These are phyloP conservation scores for Puffinus mauretanicus DNA, from an alignment of 2,113 vertebrate species.

Conservation along the genomic window DNA sequence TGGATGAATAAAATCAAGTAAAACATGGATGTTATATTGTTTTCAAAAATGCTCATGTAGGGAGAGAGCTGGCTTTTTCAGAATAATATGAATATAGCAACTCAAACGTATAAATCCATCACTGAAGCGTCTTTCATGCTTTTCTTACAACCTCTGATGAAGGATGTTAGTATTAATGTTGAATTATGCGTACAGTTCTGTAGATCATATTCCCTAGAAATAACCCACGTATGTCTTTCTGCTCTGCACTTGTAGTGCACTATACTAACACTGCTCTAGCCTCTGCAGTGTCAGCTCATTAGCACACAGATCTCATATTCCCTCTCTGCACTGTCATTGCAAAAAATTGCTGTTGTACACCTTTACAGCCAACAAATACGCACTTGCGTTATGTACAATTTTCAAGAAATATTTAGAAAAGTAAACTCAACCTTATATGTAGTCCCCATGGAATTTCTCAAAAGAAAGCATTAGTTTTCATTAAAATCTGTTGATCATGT, in stretches of 20 bases:
- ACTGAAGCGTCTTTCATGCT: background rate
- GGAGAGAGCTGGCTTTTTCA: background rate
- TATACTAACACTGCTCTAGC: constrained; percentile 82
- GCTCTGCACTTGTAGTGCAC: constrained; percentile 81
- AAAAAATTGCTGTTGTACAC: constrained; percentile 88
- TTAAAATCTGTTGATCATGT: constrained; percentile 78
- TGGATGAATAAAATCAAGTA: background rate
- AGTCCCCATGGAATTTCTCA: constrained; percentile 51
- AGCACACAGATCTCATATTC: constrained; percentile 97
- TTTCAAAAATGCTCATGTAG: background rate
- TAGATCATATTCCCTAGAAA: constrained; percentile 56
- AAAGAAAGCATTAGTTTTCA: constrained; percentile 57
- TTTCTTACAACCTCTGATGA: constrained; percentile 1
- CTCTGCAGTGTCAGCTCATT: constrained; percentile 99
- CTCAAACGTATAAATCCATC: background rate
- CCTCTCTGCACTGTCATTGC: constrained; percentile 92
- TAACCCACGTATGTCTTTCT: constrained; percentile 40
- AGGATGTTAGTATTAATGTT: constrained; percentile 5
- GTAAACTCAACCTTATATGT: constrained; percentile 53
- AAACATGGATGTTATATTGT: background rate
- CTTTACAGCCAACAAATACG: constrained; percentile 82
- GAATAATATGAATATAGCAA: background rate
- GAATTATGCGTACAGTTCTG: constrained; percentile 21
- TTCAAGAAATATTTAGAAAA: constrained; percentile 67
- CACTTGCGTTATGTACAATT: constrained; percentile 73